Percentiles rank a stretch among this genome's conserved stretches.
Conservation (phyloP, 1,140 invertebrate species). For the Atopsyche davidsoni region DNA sequence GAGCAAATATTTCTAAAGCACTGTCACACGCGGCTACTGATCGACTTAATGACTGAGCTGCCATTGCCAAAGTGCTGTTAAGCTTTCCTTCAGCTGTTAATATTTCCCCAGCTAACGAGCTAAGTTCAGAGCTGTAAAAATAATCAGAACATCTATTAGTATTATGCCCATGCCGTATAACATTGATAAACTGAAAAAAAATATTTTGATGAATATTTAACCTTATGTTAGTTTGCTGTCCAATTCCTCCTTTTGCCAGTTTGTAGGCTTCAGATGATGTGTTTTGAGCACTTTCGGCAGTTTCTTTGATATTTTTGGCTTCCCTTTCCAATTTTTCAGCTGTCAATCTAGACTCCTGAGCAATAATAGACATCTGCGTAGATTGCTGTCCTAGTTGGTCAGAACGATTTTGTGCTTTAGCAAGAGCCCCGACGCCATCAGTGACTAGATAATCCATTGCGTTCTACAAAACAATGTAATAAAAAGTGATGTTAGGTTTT, state of each 20-base stretch:
- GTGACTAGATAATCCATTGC: slow-evolving; percentile 70
- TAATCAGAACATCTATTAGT: slow-evolving; percentile 19
- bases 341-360: slow-evolving; percentile 72
- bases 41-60: slow-evolving; percentile 63
- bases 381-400: slow-evolving; percentile 86
- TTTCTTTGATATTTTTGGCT: slow-evolving; percentile 67
- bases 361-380: slow-evolving; percentile 83
- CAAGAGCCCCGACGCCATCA: slow-evolving; percentile 71
- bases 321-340: slow-evolving; percentile 73
- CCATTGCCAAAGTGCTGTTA: slow-evolving; percentile 59
- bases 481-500: not conserved
- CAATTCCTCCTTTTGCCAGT: slow-evolving; percentile 73
- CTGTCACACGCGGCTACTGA: slow-evolving; percentile 72
- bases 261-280: slow-evolving; percentile 75
- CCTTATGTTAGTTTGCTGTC: slow-evolving; percentile 73
- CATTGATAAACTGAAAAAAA: slow-evolving; percentile 5
- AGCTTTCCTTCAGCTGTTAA: slow-evolving; percentile 58
- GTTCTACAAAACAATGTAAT: slow-evolving; percentile 43
- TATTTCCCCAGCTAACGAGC: slow-evolving; percentile 52
- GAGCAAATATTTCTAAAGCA: slow-evolving; percentile 68
- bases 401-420: slow-evolving; percentile 74
- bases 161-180: too few species aligned
- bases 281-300: slow-evolving; percentile 76
- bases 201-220: slow-evolving; percentile 31
- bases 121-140: slow-evolving; percentile 56